Evolutionary conservation across 1,140 invertebrate genomes (phyloP).

Genomic region (Coenobita brevimanus): DNA sequence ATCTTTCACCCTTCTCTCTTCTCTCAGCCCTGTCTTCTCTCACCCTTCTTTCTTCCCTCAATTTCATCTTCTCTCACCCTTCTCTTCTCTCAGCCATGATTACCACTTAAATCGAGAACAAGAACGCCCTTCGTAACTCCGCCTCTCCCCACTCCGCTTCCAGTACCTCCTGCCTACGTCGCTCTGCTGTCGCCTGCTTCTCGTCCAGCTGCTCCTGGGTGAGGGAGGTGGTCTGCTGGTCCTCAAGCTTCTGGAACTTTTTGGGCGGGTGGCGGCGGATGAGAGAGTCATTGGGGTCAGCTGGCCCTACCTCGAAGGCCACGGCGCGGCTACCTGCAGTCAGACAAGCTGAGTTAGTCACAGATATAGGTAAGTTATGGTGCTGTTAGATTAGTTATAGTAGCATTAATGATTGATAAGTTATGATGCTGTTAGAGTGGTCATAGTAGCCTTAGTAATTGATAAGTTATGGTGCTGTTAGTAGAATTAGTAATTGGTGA

Average conservation of each 20-base stretch:
- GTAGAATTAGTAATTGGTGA: too few species aligned
- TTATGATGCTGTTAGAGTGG: too few species aligned
- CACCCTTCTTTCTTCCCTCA: too few species aligned
- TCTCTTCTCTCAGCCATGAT: not conserved
- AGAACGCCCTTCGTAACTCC: not conserved
- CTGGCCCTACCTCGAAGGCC: slow-evolving; percentile 81
- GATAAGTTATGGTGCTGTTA: too few species aligned
- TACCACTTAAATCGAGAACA: not conserved
- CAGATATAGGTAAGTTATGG: too few species aligned
- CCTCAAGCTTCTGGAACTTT: slow-evolving; percentile 78
- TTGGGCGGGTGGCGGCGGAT: slow-evolving; percentile 78
- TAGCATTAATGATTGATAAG: too few species aligned
- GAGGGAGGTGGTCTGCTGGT: slow-evolving; percentile 73
- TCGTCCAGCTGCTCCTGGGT: slow-evolving; percentile 79
- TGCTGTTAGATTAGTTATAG: too few species aligned
- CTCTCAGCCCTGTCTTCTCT: too few species aligned
- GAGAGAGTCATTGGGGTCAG: slow-evolving; percentile 73
- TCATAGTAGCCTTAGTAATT: too few species aligned
- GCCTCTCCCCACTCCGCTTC: not conserved
- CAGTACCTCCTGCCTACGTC: slow-evolving; percentile 71
- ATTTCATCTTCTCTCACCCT: too few species aligned
- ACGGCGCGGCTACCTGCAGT: slow-evolving; percentile 73
- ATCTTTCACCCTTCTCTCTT: too few species aligned
- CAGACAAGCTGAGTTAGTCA: too few species aligned
- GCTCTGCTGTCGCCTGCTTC: slow-evolving; percentile 81